Evolutionary conservation across 1,140 invertebrate genomes (phyloP).

Genomic region (Lasioglossum albipes): DNA sequence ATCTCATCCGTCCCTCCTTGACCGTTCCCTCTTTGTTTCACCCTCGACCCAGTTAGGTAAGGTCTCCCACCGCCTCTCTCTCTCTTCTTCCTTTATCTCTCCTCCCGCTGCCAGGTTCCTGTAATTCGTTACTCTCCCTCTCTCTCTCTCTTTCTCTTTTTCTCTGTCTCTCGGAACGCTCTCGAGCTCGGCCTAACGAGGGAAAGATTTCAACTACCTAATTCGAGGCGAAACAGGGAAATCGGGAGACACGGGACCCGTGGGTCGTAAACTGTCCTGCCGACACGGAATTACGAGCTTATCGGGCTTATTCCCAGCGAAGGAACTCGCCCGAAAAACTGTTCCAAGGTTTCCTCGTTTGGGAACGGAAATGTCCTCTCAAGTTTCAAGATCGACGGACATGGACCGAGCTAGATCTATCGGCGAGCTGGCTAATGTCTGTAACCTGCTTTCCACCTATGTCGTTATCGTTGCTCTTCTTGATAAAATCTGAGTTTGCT

Average conservation of each 20-base stretch:
- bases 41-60: conserved; percentile 52
- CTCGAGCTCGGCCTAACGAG: conserved; percentile 28
- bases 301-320: not conserved
- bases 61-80: conserved; percentile 37
- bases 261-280: conserved; percentile 1
- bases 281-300: conserved; percentile 6
- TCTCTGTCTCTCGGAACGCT: not conserved
- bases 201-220: conserved; percentile 40
- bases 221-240: conserved; percentile 29
- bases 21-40: conserved; percentile 47
- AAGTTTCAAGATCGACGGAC: not conserved
- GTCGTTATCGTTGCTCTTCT: too few relatives aligned
- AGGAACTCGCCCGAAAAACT: not conserved
- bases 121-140: conserved; percentile 42
- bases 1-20: conserved; percentile 27
- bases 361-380: not conserved
- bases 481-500: too few relatives aligned
- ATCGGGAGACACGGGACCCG: conserved; percentile 1
- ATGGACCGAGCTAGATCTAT: too few relatives aligned
- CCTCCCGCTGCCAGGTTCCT: conserved; percentile 7
- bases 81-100: conserved; percentile 52
- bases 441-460: too few relatives aligned
- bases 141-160: not conserved
- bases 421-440: too few relatives aligned
- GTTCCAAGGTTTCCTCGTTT: not conserved